Percentiles rank a stretch among this genome's conserved stretches.
phyloP scores from a whole-genome alignment of 2,888 invertebrate species.

The Pegoplata infirma region DNA sequence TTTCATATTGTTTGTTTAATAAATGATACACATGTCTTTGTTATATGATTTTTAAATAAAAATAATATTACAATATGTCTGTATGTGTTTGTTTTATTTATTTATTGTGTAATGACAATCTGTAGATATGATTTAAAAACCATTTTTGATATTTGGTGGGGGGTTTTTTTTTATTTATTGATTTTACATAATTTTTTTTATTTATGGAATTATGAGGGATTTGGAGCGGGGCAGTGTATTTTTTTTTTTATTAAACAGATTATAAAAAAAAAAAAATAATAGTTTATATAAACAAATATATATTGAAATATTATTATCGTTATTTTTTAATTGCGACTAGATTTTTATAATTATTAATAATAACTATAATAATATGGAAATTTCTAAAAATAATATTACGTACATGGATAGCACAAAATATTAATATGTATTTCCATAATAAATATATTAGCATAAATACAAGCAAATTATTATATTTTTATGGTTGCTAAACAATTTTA shows the following conservation, averaged over 20 bases:
- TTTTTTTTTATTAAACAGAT: background rate
- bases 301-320: constrained; percentile 1
- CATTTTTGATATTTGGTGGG: too few species aligned
- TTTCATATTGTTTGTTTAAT: background rate
- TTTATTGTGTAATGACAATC: too few species aligned
- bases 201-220: background rate
- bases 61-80: too few species aligned
- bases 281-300: constrained; percentile 16
- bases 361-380: background rate
- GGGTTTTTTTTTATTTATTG: background rate
- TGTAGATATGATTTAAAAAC: background rate
- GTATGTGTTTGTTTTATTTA: too few species aligned
- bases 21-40: background rate
- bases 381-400: background rate
- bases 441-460: background rate
- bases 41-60: background rate
- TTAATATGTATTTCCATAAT: too few species aligned
- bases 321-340: constrained; percentile 57
- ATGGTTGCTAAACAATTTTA: background rate
- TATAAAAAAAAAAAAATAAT: constrained; percentile 9
- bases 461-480: background rate
- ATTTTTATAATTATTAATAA: constrained; percentile 48
- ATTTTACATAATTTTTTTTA: background rate
- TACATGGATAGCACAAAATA: too few species aligned
- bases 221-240: constrained; percentile 26